A percentile compares a stretch with the other conserved stretches of the same genome.
Evolutionary conservation across 2,797 vertebrate genomes (phyloP).

Genomic region (Chelon auratus): DNA sequence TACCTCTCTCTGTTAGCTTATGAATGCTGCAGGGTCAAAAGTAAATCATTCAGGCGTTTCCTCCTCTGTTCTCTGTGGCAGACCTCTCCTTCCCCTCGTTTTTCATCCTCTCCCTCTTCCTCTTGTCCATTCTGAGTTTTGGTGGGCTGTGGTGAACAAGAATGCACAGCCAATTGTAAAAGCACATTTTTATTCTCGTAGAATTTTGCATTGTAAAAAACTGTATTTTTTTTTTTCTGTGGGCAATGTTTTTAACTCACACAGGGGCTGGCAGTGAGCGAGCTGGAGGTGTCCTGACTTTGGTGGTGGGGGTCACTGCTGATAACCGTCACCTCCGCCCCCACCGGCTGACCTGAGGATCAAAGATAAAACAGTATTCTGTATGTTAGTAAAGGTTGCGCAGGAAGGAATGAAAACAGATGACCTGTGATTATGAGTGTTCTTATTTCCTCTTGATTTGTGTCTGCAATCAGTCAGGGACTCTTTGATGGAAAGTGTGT

Average conservation of each 20-base stretch:
- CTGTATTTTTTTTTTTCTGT: conserved; percentile 3
- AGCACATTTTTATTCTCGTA: conserved; percentile 52
- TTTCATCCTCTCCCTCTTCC: conserved; percentile 77
- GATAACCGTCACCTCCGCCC: conserved; percentile 88
- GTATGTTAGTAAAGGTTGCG: conserved; percentile 56
- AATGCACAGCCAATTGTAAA: conserved; percentile 58
- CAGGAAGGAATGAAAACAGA: conserved; percentile 27
- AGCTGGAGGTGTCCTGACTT: conserved; percentile 90
- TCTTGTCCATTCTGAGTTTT: conserved; percentile 82
- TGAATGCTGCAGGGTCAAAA: conserved; percentile 91
- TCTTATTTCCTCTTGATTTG: conserved; percentile 54
- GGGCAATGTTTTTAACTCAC: conserved; percentile 71
- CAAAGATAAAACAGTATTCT: conserved; percentile 60
- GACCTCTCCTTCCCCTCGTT: conserved; percentile 82
- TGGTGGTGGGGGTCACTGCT: conserved; percentile 91
- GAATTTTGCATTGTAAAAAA: conserved; percentile 34
- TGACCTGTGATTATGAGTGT: conserved; percentile 46
- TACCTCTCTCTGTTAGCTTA: conserved; percentile 87
- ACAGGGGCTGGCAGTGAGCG: conserved; percentile 89
- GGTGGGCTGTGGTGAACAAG: conserved; percentile 71
- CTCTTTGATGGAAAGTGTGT: conserved; percentile 73
- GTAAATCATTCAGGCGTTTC: conserved; percentile 93
- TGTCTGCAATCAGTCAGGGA: conserved; percentile 58
- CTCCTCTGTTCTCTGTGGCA: conserved; percentile 88
- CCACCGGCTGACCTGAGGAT: conserved; percentile 88